Percentiles rank a stretch among this genome's conserved stretches.
Evolutionary conservation across 2,888 invertebrate species (phyloP).

Genomic region (Cosmopolites sordidus): DNA sequence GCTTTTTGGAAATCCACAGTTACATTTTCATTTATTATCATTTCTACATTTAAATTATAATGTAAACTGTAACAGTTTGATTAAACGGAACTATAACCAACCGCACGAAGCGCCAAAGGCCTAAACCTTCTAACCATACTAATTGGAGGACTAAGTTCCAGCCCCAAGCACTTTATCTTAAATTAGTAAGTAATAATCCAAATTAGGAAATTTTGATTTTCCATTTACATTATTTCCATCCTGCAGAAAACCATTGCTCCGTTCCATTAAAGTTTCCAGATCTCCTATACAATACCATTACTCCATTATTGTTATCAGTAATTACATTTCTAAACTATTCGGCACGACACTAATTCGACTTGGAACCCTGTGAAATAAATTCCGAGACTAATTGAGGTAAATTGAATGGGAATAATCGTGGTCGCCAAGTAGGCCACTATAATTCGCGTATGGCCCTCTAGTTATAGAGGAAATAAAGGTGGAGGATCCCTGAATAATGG

Average conservation of each 20-base stretch:
- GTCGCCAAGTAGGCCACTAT: conserved; percentile 1
- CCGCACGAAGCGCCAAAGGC: too few species aligned
- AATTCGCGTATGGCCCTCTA: conserved; percentile 1
- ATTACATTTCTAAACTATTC: conserved; percentile 5
- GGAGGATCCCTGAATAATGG: too few species aligned
- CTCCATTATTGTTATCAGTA: conserved; percentile 7
- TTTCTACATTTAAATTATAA: too few species aligned
- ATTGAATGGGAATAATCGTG: conserved; percentile 5
- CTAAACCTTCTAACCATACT: too few species aligned
- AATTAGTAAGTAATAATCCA: background rate
- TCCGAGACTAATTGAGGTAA: conserved; percentile 3
- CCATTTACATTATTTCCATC: background rate
- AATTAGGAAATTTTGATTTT: conserved; percentile 4
- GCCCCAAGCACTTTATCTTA: too few species aligned
- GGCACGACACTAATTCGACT: background rate
- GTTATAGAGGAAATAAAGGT: background rate
- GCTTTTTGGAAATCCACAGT: too few species aligned
- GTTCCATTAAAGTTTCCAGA: conserved; percentile 4
- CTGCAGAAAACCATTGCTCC: conserved; percentile 1
- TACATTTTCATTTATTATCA: too few species aligned
- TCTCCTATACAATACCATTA: conserved; percentile 3
- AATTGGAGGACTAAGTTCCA: too few species aligned
- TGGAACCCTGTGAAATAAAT: conserved; percentile 1
- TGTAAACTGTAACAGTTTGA: too few species aligned
- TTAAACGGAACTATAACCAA: too few species aligned